These are phyloP conservation scores for Gadus macrocephalus DNA, from an alignment of 2,113 vertebrate species.

Conservation along the genomic window DNA sequence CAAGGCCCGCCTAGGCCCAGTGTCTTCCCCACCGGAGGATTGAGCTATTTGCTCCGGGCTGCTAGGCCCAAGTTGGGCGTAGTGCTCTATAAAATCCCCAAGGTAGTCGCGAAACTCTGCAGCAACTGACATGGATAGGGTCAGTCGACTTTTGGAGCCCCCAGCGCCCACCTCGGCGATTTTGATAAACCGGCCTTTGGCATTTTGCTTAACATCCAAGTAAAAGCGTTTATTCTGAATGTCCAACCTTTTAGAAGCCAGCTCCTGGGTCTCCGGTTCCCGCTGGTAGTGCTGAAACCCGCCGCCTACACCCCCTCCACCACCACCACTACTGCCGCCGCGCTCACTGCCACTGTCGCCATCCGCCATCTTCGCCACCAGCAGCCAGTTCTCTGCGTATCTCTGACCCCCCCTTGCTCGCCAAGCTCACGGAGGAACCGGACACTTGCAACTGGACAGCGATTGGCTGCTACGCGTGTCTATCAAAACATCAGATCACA, in stretches of 20 bases:
- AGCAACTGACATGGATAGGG: constrained; percentile 91
- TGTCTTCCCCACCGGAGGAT: constrained; percentile 79
- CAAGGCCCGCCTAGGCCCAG: constrained; percentile 82
- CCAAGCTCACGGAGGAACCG: constrained; percentile 37
- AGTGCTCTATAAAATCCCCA: constrained; percentile 90
- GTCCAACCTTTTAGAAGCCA: constrained; percentile 87
- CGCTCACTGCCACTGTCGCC: constrained; percentile 87
- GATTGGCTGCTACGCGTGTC: constrained; percentile 40
- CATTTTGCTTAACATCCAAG: constrained; percentile 88
- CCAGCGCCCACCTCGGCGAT: constrained; percentile 96
- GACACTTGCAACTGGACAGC: constrained; percentile 6
- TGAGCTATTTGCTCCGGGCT: constrained; percentile 89
- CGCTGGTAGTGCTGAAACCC: constrained; percentile 76
- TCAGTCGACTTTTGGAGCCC: constrained; percentile 89
- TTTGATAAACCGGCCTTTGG: constrained; percentile 93
- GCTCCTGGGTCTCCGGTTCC: constrained; percentile 85
- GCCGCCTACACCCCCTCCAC: constrained; percentile 54
- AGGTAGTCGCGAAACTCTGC: constrained; percentile 93
- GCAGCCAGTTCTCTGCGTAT: constrained; percentile 71
- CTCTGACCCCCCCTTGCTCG: constrained; percentile 57
- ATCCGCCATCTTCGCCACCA: constrained; percentile 91
- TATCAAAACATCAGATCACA: constrained; percentile 2
- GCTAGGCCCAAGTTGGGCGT: constrained; percentile 89
- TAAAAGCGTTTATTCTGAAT: constrained; percentile 93
- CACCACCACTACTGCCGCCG: constrained; percentile 67